phyloP scores from a whole-genome alignment of 1,140 invertebrate species.

The Papilio helenus region DNA sequence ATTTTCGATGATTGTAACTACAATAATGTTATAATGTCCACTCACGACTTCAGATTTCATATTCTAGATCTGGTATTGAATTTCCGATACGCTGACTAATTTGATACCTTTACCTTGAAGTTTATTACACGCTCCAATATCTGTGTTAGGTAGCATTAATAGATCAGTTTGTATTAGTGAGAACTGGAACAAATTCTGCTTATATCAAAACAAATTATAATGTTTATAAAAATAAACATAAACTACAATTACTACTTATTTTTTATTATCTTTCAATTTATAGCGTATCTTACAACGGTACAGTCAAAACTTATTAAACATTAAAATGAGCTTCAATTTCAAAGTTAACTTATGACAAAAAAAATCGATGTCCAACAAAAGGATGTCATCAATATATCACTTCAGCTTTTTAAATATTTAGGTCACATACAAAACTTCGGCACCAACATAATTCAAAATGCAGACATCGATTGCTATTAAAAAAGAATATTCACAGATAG shows the following conservation, averaged over 20 bases:
- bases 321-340: too few relatives aligned
- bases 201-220: background rate
- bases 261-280: too few relatives aligned
- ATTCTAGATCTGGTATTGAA: background rate
- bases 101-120: background rate
- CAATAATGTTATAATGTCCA: too few relatives aligned
- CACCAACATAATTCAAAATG: constrained; percentile 26
- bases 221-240: too few relatives aligned
- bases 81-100: background rate
- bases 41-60: too few relatives aligned
- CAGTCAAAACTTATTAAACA: too few relatives aligned
- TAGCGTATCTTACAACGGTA: too few relatives aligned
- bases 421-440: constrained; percentile 3
- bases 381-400: background rate
- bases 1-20: too few relatives aligned
- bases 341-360: background rate
- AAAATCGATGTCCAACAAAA: background rate
- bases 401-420: background rate
- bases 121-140: background rate
- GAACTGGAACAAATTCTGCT: background rate
- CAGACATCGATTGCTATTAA: constrained; percentile 22
- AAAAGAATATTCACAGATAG: constrained; percentile 22
- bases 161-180: background rate
- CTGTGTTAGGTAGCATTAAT: background rate
- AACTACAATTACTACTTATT: too few relatives aligned